A percentile compares a stretch with the other conserved stretches of the same genome.
Evolutionary conservation across 2,113 vertebrate genomes (phyloP).

Genomic region (Oncorhynchus kisutch): DNA sequence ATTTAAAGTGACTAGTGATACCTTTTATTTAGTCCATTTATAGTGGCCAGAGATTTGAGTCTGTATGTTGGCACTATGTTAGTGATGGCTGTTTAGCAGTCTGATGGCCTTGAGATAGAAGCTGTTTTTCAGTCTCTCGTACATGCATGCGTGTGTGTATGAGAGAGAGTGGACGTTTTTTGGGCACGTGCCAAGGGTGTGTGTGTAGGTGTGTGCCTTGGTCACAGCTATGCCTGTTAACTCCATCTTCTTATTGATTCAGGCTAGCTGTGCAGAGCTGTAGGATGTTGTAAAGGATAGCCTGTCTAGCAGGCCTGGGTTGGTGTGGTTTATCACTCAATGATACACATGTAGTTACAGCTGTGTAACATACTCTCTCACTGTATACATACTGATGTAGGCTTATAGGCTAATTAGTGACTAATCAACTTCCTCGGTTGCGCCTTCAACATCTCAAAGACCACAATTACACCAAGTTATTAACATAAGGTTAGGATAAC

Average conservation of each 20-base stretch:
- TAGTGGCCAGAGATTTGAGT: no score
- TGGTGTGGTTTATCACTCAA: constrained; percentile 38
- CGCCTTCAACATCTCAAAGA: constrained; percentile 4
- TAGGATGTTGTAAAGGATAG: constrained; percentile 28
- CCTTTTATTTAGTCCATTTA: no score
- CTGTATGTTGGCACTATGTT: no score
- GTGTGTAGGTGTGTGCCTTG: constrained; percentile 35
- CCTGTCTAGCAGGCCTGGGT: constrained; percentile 20
- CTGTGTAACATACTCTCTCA: constrained; percentile 4
- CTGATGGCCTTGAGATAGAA: no score
- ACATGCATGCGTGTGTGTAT: neutral
- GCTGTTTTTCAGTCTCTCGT: neutral
- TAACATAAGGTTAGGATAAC: neutral
- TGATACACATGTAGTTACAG: constrained; percentile 4
- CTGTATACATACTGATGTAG: neutral
- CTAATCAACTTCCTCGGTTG: neutral
- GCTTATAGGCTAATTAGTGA: neutral
- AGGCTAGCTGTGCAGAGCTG: constrained; percentile 32
- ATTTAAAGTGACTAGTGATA: no score
- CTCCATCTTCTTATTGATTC: constrained; percentile 33
- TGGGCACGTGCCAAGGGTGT: neutral
- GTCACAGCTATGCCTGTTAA: constrained; percentile 60
- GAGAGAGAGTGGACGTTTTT: neutral
- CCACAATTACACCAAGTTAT: neutral
- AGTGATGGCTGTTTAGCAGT: no score